Evolutionary conservation across 2,888 invertebrate genomes (phyloP), one percentile per base, ranked within the genome.

Genomic region (Sarcophaga caerulescens): DNA sequence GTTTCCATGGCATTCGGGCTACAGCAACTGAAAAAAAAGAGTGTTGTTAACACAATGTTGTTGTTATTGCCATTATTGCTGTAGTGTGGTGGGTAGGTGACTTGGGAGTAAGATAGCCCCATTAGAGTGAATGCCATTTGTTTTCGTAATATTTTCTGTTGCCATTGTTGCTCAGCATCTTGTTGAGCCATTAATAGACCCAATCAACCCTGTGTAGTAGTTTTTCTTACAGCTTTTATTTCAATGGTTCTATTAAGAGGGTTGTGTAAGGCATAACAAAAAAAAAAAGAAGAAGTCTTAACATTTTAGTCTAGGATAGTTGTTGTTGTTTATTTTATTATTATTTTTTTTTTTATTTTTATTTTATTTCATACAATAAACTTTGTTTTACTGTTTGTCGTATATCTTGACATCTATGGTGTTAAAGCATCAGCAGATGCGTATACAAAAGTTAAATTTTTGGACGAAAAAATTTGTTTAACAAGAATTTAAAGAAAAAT

Each of bases 351-450:
- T 17, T 14, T 52, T 14, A 3, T 47, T 14, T 47, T 2, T 52
- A 4, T 62, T 76, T 35, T 45, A 17, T 59, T 71, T 74, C 14
- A 69, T 81, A 81, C 68, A 74, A 81, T 66, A 84, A 86, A 86
- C 63, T 86, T 85, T 84, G 65, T 86, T 81, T 84, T 78, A 70
- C 57, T 77, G 65, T 78, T 52, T 83, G 63, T 47, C 62, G 60
- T 62, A 74, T 52, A 81, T 78, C 84, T 78, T 81, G 81, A 81
- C 78, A 79, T 60, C 66, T 68, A 81, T 75, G 69, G 86, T 78
- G 86, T 81, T 60, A 86, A 86, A 60, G 65, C 84, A 59, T 69
- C 12, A 52, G 17, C 52, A 35, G 35, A 35, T 35, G 35, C 35
- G 35, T 35, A 35, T 35, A 35, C 35, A 35, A 35, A 35, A 8